Evolutionary conservation across 2,888 invertebrate genomes (phyloP), one percentile per base, ranked within the genome.

Genomic region (Orthonychiurus folsomi): DNA sequence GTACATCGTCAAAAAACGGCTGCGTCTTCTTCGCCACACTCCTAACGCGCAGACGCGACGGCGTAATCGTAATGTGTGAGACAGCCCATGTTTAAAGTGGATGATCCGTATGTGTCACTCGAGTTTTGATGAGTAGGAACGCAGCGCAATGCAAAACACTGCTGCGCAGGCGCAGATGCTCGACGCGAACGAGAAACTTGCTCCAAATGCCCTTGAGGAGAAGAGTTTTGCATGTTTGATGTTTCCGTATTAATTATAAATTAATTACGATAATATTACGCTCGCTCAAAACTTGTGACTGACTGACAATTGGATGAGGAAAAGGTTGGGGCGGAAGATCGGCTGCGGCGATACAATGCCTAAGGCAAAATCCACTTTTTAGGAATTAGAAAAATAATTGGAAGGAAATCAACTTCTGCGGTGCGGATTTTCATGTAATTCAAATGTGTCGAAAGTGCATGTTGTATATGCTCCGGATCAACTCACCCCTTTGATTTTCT

Each of bases 51-150:
- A n/a, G n/a, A n/a, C n/a, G n/a, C n/a, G n/a, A n/a, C n/a, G n/a
- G n/a, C n/a, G n/a, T n/a, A n/a, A n/a, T n/a, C n/a, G n/a, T n/a
- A n/a, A n/a, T n/a, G n/a, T n/a, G n/a, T 37, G 15, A 9, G 15
- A 37, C 5, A 37, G 15, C 37, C 5, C 37, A 37, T 37, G 9
- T 37, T 37, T 37, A 37, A 37, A 37, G 37, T 37, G 37, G 37
- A 37, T 37, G 37, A 37, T 37, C 37, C 37, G 37, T 37, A 37
- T 37, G 37, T 37, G 37, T 37, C 37, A 37, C 37, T 37, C 37
- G 37, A 5, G 37, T 37, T 37, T 37, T 37, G 37, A 37, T 37
- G 37, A 37, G n/a, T n/a, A n/a, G n/a, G 37, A 37, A 37, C 37
- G 37, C 37, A 15, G n/a, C n/a, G n/a, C n/a, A n/a, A n/a, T n/a